Conservation (phyloP, 2,888 invertebrate species). For the Cartodere bifasciata region DNA sequence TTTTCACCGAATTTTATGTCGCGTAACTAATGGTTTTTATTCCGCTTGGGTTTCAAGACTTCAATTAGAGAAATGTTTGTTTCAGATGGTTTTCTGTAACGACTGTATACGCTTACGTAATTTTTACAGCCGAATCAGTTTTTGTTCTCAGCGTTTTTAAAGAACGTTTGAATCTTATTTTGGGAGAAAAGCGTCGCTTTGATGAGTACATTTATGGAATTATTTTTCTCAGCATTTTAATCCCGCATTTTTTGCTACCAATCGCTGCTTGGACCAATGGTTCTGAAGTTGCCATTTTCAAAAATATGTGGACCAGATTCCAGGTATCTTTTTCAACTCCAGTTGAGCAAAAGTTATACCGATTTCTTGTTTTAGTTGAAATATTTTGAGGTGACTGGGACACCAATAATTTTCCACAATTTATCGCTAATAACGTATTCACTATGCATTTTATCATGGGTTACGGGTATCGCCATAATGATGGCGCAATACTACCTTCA, state of each 20-base stretch:
- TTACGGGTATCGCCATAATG: constrained; percentile 49
- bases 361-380: constrained; percentile 39
- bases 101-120: constrained; percentile 51
- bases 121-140: constrained; percentile 48
- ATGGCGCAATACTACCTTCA: constrained; percentile 58
- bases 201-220: constrained; percentile 65
- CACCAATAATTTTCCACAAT: constrained; percentile 52
- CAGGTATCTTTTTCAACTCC: constrained; percentile 37
- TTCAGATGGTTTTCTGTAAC: constrained; percentile 50
- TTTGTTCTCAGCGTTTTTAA: constrained; percentile 31
- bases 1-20: too few relatives aligned
- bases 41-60: too few relatives aligned
- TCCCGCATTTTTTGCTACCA: constrained; percentile 57
- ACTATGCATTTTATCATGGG: constrained; percentile 54
- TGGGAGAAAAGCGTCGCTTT: constrained; percentile 47
- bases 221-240: constrained; percentile 57
- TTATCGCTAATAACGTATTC: constrained; percentile 49
- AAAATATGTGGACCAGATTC: constrained; percentile 69
- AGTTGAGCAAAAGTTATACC: constrained; percentile 1
- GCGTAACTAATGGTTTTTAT: too few relatives aligned
- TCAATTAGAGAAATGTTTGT: constrained; percentile 7
- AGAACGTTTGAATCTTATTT: constrained; percentile 29
- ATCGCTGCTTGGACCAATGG: constrained; percentile 61
- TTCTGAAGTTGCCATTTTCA: constrained; percentile 56
- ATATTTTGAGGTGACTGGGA: constrained; percentile 48